Conservation (phyloP, 1,140 invertebrate genomes). For the Heliconius eleuchia region DNA sequence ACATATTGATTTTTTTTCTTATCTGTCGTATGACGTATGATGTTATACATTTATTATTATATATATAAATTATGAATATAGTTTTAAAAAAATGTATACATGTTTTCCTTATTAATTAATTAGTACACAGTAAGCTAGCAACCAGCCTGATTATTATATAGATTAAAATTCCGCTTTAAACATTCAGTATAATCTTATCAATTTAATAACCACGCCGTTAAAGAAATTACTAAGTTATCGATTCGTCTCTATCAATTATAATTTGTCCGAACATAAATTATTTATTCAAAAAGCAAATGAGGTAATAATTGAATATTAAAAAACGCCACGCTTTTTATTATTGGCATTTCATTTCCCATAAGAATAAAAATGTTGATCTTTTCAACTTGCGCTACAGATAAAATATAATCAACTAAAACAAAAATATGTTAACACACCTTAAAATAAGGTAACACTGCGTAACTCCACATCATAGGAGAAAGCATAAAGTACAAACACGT, state of each 20-base stretch:
- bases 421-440: too few relatives aligned
- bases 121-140: background rate
- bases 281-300: background rate
- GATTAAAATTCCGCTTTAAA: slow-evolving; percentile 8
- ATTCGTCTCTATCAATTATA: background rate
- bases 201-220: background rate
- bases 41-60: too few relatives aligned
- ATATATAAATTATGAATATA: background rate
- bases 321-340: too few relatives aligned
- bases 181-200: background rate
- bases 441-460: background rate
- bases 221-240: background rate
- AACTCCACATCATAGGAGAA: slow-evolving; percentile 1
- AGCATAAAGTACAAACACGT: slow-evolving; percentile 8
- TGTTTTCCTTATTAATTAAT: background rate
- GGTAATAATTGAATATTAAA: background rate
- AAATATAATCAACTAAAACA: too few relatives aligned
- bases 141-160: background rate
- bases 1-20: background rate
- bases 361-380: too few relatives aligned
- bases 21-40: too few relatives aligned
- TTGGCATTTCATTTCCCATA: too few relatives aligned
- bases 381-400: too few relatives aligned
- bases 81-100: background rate
- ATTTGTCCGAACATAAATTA: background rate